Conservation (phyloP, 2,113 vertebrate species). For the Mobula birostris region DNA sequence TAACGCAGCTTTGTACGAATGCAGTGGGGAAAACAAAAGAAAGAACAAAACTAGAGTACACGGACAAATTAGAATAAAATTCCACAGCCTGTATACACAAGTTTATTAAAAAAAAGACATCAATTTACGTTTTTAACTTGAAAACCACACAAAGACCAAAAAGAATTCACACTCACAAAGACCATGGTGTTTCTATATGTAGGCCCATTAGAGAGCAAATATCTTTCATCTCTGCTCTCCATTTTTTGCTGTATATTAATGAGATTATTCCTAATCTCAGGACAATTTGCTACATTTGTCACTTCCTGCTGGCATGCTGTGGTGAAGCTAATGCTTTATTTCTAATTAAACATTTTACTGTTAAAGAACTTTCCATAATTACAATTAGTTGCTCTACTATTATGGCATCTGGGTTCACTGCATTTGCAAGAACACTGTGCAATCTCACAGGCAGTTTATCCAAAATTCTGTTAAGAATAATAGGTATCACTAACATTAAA, state of each 20-base stretch:
- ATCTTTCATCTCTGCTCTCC: neutral
- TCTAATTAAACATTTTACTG: neutral
- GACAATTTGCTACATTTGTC: neutral
- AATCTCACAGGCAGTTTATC: neutral
- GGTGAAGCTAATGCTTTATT: neutral
- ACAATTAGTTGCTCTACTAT: neutral
- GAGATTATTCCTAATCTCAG: neutral
- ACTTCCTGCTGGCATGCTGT: neutral
- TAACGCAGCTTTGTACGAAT: neutral
- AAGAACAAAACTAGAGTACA: neutral
- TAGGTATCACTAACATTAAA: neutral
- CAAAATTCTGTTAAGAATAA: conserved; percentile 11
- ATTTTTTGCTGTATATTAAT: conserved; percentile 4
- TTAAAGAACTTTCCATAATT: neutral
- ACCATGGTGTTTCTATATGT: neutral
- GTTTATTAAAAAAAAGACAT: neutral
- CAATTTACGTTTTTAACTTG: neutral
- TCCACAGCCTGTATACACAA: neutral
- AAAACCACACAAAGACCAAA: neutral
- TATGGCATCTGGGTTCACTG: neutral
- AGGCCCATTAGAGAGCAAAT: neutral
- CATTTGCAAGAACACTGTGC: neutral
- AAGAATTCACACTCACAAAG: conserved; percentile 16
- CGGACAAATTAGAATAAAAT: neutral
- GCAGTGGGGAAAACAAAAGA: neutral